Conservation (phyloP, 2,888 invertebrate genomes). For the Eretmocerus hayati region DNA sequence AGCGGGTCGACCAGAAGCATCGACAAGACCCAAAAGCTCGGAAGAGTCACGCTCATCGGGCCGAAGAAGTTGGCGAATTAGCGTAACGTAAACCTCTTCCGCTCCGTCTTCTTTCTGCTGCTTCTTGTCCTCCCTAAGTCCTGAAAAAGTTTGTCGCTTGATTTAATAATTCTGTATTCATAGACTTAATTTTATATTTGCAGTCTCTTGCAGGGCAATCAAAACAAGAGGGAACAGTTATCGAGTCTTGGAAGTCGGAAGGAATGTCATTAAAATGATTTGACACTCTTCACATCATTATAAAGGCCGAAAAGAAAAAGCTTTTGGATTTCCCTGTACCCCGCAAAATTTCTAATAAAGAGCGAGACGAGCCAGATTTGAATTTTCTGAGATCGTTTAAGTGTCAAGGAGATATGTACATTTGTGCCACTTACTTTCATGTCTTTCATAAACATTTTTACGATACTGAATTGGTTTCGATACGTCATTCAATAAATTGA, state of each 20-base stretch:
- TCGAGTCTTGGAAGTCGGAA: too few relatives aligned
- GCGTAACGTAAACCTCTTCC: conserved; percentile 51
- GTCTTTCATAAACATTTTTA: conserved; percentile 56
- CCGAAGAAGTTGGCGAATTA: conserved; percentile 52
- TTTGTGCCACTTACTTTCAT: conserved; percentile 37
- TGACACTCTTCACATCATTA: too few relatives aligned
- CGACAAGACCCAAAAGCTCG: conserved; percentile 30
- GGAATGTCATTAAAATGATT: background rate
- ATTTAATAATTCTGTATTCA: too few relatives aligned
- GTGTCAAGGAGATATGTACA: too few relatives aligned
- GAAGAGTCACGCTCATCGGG: conserved; percentile 39
- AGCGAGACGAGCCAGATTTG: too few relatives aligned
- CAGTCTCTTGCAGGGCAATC: background rate
- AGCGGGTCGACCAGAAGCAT: conserved; percentile 7
- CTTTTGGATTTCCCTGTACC: too few relatives aligned
- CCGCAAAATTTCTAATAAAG: too few relatives aligned
- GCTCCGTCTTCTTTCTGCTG: conserved; percentile 36
- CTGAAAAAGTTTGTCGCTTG: too few relatives aligned
- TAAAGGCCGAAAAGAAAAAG: too few relatives aligned
- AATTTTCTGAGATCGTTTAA: too few relatives aligned
- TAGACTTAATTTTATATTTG: background rate
- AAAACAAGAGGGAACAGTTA: background rate
- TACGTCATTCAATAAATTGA: conserved; percentile 76
- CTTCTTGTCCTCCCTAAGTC: too few relatives aligned
- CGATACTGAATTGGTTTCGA: conserved; percentile 80